Evolutionary conservation across 2,797 vertebrate genomes (phyloP).

Genomic region (Gymnodraco acuticeps): DNA sequence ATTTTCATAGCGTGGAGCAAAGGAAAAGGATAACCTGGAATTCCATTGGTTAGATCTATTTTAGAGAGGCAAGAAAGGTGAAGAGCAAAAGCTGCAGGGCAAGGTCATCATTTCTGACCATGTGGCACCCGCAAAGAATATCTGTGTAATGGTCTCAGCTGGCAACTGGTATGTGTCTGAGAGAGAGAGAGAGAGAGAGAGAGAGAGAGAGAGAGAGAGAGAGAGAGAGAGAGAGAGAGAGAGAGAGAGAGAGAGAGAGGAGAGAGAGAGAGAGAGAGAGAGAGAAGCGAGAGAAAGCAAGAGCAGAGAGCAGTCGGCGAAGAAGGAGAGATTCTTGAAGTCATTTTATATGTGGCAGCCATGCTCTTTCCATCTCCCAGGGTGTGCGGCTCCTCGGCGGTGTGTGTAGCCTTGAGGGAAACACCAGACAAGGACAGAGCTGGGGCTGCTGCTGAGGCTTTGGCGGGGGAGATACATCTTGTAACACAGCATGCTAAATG

Average conservation of each 20-base stretch:
- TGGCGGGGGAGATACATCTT: slow-evolving; percentile 82
- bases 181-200: slow-evolving; percentile 1
- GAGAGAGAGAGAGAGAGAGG: no score
- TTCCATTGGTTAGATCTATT: slow-evolving; percentile 53
- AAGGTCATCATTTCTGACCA: slow-evolving; percentile 71
- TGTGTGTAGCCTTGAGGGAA: slow-evolving; percentile 83
- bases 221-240: not conserved
- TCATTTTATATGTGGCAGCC: slow-evolving; percentile 78
- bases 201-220: no score
- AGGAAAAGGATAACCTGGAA: slow-evolving; percentile 44
- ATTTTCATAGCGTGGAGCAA: slow-evolving; percentile 50
- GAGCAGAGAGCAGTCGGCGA: slow-evolving; percentile 27
- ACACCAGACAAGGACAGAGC: slow-evolving; percentile 83
- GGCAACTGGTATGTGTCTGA: slow-evolving; percentile 52
- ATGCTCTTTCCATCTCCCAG: slow-evolving; percentile 71
- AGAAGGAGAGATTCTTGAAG: slow-evolving; percentile 54
- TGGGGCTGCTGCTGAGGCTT: slow-evolving; percentile 75
- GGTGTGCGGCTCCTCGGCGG: slow-evolving; percentile 64
- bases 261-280: no score
- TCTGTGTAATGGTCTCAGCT: slow-evolving; percentile 66
- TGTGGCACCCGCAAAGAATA: slow-evolving; percentile 49
- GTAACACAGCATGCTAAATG: slow-evolving; percentile 86
- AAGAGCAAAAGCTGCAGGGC: slow-evolving; percentile 64
- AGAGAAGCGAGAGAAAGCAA: not conserved
- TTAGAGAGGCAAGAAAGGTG: slow-evolving; percentile 50